These are phyloP conservation scores for Dryobotodes eremita DNA, from an alignment of 2,888 invertebrate genomes.

Conservation along the genomic window DNA sequence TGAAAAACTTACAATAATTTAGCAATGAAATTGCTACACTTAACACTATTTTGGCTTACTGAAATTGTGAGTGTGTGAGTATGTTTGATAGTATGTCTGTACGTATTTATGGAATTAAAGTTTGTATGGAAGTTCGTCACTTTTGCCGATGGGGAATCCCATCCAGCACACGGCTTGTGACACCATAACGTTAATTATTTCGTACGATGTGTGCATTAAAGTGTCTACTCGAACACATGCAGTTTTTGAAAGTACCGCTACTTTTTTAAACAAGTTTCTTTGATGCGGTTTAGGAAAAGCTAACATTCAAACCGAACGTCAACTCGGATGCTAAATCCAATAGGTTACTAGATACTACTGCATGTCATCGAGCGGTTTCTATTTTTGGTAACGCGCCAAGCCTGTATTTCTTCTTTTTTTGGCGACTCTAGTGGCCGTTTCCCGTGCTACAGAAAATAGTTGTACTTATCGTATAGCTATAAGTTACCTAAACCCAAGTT, in stretches of 20 bases:
- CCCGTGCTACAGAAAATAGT: conserved; percentile 30
- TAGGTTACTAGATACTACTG: conserved; percentile 41
- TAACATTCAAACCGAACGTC: conserved; percentile 20
- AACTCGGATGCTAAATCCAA: conserved; percentile 35
- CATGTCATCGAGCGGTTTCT: conserved; percentile 58
- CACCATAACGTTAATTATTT: not conserved
- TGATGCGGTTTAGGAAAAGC: not conserved
- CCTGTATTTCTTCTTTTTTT: conserved; percentile 52
- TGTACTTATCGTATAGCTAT: not conserved
- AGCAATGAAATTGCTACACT: too few species aligned
- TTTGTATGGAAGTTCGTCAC: too few species aligned
- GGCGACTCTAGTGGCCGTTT: conserved; percentile 30
- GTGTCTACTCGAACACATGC: not conserved
- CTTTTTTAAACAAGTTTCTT: not conserved
- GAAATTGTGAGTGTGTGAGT: too few species aligned
- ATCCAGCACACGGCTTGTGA: not conserved
- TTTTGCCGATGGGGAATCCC: not conserved
- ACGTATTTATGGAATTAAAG: too few species aligned
- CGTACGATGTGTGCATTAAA: not conserved
- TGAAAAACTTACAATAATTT: too few species aligned
- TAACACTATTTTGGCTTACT: too few species aligned
- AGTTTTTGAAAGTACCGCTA: not conserved
- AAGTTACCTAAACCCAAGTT: conserved; percentile 17
- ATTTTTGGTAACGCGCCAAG: conserved; percentile 60
- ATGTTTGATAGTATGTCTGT: too few species aligned